Conservation (phyloP, 2,888 invertebrate genomes). For the Chymomyza amoena region DNA sequence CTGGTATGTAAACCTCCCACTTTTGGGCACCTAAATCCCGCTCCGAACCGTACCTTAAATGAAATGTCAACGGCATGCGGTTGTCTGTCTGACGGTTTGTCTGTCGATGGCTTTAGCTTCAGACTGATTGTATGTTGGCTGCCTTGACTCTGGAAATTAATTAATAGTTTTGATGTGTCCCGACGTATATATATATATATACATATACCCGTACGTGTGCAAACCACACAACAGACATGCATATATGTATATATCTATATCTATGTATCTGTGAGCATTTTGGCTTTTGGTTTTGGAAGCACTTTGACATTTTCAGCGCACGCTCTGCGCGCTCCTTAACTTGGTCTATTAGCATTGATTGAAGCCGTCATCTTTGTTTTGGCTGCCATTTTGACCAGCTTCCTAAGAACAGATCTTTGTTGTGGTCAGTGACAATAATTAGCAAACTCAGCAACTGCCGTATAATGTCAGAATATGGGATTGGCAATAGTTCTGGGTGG, state of each 20-base stretch:
- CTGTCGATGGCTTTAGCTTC: constrained; percentile 30
- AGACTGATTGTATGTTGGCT: constrained; percentile 26
- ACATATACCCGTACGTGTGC: neutral
- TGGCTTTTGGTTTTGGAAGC: constrained; percentile 65
- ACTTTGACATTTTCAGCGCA: constrained; percentile 37
- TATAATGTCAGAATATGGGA: constrained; percentile 1
- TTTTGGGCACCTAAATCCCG: neutral
- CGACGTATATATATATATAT: neutral
- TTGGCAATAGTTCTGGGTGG: too few relatives aligned
- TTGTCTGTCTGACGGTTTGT: constrained; percentile 15
- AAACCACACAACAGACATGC: too few relatives aligned
- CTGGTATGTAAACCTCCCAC: neutral
- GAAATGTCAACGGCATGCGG: constrained; percentile 59
- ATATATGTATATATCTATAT: neutral
- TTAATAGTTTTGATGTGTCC: constrained; percentile 51
- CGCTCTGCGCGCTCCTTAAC: constrained; percentile 7
- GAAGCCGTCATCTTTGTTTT: constrained; percentile 51
- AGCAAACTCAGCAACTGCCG: constrained; percentile 6
- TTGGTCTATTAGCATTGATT: constrained; percentile 65
- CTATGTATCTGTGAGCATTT: constrained; percentile 29
- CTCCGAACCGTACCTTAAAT: constrained; percentile 23
- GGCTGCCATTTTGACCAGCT: constrained; percentile 43
- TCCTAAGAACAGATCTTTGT: constrained; percentile 26
- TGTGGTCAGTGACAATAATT: constrained; percentile 44
- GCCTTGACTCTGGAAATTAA: constrained; percentile 47